These are phyloP conservation scores for Malurus leucopterus DNA, from an alignment of 2,797 vertebrate species.

Conservation along the genomic window DNA sequence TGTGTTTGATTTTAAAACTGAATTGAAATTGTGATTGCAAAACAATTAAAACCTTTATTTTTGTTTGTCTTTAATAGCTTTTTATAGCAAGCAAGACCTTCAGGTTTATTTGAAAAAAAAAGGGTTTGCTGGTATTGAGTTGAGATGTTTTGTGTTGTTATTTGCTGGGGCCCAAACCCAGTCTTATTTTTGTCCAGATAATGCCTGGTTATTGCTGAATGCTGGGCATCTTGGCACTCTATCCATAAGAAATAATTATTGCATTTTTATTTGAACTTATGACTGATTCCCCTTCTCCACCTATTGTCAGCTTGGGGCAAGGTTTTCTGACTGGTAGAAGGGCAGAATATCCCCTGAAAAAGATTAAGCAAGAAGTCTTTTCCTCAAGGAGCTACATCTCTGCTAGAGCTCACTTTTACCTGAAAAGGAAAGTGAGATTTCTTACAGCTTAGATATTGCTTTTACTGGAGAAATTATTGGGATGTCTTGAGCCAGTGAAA, in stretches of 20 bases:
- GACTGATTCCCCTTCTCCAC: rapidly evolving
- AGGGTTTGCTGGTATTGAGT: neutral
- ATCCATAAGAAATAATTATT: neutral
- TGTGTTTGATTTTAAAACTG: neutral
- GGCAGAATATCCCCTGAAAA: neutral
- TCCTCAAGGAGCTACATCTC: neutral
- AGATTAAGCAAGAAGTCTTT: neutral
- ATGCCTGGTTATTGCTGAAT: neutral
- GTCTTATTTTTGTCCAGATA: neutral
- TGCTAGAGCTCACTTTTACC: neutral
- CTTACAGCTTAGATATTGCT: neutral
- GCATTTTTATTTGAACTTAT: neutral
- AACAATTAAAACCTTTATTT: neutral
- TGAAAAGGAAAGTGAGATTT: neutral
- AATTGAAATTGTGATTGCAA: neutral
- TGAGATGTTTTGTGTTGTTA: neutral
- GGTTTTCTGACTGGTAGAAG: neutral
- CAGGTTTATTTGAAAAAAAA: neutral
- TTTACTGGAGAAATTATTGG: neutral
- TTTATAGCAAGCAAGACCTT: neutral
- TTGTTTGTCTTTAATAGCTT: neutral
- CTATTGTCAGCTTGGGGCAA: neutral
- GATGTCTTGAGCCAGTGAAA: neutral
- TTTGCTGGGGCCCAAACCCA: neutral
- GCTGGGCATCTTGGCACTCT: neutral